These are phyloP conservation scores for Drosophila mauritiana DNA, from an alignment of 1,140 invertebrate genomes.

Conservation along the genomic window DNA sequence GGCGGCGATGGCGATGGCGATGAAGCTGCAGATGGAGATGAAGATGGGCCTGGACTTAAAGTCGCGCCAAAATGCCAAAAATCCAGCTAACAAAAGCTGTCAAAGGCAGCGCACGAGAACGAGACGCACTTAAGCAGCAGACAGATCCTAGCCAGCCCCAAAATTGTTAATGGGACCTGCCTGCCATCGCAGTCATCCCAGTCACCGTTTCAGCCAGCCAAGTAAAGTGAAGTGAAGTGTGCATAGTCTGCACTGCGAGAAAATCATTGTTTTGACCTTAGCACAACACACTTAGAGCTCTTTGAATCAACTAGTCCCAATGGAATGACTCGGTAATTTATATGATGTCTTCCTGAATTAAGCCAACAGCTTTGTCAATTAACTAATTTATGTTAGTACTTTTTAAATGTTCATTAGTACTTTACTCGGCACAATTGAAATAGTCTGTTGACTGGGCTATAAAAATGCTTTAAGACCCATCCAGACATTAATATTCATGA, in stretches of 20 bases:
- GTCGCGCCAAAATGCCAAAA: conserved; percentile 50
- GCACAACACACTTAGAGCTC: too few species aligned
- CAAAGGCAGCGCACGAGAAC: conserved; percentile 46
- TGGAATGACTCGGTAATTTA: too few species aligned
- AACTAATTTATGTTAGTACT: background rate
- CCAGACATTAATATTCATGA: conserved; percentile 1
- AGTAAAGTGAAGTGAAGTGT: conserved; percentile 63
- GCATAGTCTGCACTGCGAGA: conserved; percentile 38
- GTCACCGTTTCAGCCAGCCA: conserved; percentile 10
- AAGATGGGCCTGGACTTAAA: conserved; percentile 45
- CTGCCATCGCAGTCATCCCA: conserved; percentile 16
- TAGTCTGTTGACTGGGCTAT: background rate
- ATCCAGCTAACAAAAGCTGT: conserved; percentile 71
- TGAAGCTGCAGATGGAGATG: conserved; percentile 7
- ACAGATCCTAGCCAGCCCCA: conserved; percentile 66
- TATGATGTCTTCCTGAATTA: background rate
- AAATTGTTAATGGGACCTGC: conserved; percentile 74
- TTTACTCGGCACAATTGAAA: background rate
- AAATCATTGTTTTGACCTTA: background rate
- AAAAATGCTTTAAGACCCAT: conserved; percentile 4
- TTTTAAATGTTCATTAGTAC: background rate
- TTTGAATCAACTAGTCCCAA: too few species aligned
- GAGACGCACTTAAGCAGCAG: conserved; percentile 63
- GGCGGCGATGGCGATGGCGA: conserved; percentile 1
- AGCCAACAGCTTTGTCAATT: background rate